Evolutionary conservation across 2,113 vertebrate genomes (phyloP).

Genomic region (Callopanchax toddi): DNA sequence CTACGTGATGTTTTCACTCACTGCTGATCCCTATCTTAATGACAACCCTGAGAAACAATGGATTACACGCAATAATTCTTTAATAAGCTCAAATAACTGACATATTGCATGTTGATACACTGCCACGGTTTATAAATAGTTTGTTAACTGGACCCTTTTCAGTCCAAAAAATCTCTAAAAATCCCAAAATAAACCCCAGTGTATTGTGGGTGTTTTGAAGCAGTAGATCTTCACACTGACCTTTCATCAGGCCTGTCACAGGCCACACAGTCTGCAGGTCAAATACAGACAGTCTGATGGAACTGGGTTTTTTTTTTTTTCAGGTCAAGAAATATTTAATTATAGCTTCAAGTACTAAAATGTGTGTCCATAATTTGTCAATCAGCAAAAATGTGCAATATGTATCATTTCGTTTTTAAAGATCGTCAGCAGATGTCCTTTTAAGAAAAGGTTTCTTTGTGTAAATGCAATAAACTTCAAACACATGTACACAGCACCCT

Average conservation of each 20-base stretch:
- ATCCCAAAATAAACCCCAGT: constrained; percentile 53
- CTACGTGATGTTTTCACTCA: constrained; percentile 74
- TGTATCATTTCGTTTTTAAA: too few species aligned
- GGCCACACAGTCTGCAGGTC: constrained; percentile 19
- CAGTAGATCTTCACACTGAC: constrained; percentile 50
- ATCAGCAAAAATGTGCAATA: too few species aligned
- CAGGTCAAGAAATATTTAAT: too few species aligned
- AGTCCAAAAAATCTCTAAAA: constrained; percentile 33
- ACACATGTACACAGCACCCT: too few species aligned
- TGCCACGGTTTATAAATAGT: constrained; percentile 60
- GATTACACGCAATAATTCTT: constrained; percentile 46
- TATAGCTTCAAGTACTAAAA: too few species aligned
- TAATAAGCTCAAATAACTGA: constrained; percentile 58
- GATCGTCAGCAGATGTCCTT: too few species aligned
- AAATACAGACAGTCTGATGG: too few species aligned
- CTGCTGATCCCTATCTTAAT: constrained; percentile 67
- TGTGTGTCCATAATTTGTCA: too few species aligned
- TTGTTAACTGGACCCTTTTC: constrained; percentile 30
- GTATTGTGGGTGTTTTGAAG: too few species aligned
- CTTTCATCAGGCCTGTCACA: constrained; percentile 36
- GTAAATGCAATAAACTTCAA: too few species aligned
- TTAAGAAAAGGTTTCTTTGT: too few species aligned
- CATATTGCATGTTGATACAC: constrained; percentile 48
- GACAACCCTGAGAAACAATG: constrained; percentile 64
- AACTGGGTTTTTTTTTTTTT: too few species aligned